Evolutionary conservation across 2,113 vertebrate species (phyloP).

Genomic region (Archilochus colubris): DNA sequence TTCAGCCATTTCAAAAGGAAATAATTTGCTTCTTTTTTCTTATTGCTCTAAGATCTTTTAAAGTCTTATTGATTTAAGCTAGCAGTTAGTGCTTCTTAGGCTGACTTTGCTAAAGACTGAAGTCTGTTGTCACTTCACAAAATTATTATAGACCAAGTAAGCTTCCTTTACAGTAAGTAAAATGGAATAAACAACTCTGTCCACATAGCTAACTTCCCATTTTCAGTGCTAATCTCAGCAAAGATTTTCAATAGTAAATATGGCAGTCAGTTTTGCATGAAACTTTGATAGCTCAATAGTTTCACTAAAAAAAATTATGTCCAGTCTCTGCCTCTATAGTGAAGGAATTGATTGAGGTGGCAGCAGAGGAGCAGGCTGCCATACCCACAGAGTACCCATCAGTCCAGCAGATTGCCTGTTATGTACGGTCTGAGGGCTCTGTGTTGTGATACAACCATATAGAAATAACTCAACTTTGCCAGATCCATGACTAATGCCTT

Average conservation of each 20-base stretch:
- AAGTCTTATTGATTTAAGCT: background rate
- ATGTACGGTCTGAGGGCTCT: too few species aligned
- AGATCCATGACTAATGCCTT: background rate
- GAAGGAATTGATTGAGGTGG: background rate
- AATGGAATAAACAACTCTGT: background rate
- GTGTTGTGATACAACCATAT: fast-evolving
- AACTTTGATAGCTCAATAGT: background rate
- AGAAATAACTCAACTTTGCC: background rate
- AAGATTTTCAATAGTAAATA: background rate
- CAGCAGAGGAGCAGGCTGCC: too few species aligned
- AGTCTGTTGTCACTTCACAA: background rate
- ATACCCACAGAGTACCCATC: too few species aligned
- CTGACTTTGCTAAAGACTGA: background rate
- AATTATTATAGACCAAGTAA: background rate
- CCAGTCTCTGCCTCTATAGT: background rate
- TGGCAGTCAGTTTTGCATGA: background rate
- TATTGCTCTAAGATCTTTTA: background rate
- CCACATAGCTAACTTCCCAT: background rate
- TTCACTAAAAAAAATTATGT: background rate
- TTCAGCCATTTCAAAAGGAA: background rate
- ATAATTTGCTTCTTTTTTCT: background rate
- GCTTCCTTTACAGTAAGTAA: background rate
- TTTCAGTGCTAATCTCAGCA: background rate
- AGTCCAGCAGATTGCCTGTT: background rate
- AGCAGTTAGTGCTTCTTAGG: background rate